Evolutionary conservation across 2,797 vertebrate genomes (phyloP).

Genomic region (Lates japonicus): DNA sequence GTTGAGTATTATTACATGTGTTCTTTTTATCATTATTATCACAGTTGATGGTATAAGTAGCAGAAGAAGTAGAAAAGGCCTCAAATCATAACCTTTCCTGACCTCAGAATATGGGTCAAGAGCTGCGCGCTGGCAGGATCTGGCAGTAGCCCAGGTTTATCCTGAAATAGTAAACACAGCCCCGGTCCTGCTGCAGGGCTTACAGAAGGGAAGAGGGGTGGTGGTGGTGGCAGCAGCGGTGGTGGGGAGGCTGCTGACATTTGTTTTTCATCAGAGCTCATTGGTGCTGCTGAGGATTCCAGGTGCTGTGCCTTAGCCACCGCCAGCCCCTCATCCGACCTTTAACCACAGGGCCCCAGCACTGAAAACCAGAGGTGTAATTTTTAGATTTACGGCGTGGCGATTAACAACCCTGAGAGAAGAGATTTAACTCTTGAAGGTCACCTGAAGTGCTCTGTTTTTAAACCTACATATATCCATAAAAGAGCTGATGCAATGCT

Average conservation of each 20-base stretch:
- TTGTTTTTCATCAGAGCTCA: slow-evolving; percentile 84
- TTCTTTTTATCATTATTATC: slow-evolving; percentile 4
- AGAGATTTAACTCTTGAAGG: slow-evolving; percentile 23
- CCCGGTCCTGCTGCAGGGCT: slow-evolving; percentile 68
- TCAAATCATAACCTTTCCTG: slow-evolving; percentile 57
- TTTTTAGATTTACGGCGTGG: slow-evolving; percentile 67
- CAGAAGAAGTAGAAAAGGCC: background rate
- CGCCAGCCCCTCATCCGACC: slow-evolving; percentile 55
- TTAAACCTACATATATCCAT: background rate
- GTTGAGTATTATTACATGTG: background rate
- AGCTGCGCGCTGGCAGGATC: slow-evolving; percentile 69
- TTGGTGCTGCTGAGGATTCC: slow-evolving; percentile 81
- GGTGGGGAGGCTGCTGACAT: slow-evolving; percentile 65
- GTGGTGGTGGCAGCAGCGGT: background rate
- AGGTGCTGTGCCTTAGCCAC: slow-evolving; percentile 82
- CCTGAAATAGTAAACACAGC: slow-evolving; percentile 81
- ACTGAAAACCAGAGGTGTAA: slow-evolving; percentile 63
- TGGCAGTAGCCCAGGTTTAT: slow-evolving; percentile 80
- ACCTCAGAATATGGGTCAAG: slow-evolving; percentile 74
- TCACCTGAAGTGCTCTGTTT: slow-evolving; percentile 55
- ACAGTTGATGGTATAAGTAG: no score
- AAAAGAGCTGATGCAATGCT: slow-evolving; percentile 4
- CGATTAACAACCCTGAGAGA: slow-evolving; percentile 56
- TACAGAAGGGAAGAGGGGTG: slow-evolving; percentile 9
- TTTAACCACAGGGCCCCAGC: slow-evolving; percentile 67